phyloP scores from a whole-genome alignment of 2,888 invertebrate species.

The Crossocerus cetratus region DNA sequence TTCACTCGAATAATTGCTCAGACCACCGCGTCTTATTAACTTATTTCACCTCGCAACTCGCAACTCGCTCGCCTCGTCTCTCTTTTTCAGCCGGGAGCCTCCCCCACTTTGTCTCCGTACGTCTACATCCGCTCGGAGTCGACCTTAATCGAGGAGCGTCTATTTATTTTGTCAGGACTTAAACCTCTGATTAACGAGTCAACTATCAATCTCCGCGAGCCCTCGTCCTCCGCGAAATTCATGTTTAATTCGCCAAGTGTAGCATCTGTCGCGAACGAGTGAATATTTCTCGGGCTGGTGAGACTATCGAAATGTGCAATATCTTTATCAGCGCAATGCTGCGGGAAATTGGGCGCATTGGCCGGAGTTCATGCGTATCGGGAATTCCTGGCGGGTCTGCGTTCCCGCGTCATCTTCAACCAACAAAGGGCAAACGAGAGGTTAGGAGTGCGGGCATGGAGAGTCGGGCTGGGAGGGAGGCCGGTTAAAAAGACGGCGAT shows the following conservation, averaged over 20 bases:
- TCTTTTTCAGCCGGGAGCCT: neutral
- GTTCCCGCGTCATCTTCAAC: constrained; percentile 11
- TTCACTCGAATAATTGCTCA: constrained; percentile 25
- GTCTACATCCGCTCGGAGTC: neutral
- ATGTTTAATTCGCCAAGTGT: neutral
- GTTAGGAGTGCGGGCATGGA: neutral
- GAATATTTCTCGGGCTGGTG: no score
- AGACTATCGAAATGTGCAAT: no score
- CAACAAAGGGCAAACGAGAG: constrained; percentile 21
- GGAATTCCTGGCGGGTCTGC: constrained; percentile 33
- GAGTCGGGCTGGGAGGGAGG: constrained; percentile 7
- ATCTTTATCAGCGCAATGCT: no score
- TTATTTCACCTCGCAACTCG: constrained; percentile 5
- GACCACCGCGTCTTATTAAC: constrained; percentile 21
- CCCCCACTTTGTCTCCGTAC: neutral
- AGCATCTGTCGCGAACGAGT: no score
- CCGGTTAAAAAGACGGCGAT: constrained; percentile 70
- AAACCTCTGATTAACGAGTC: constrained; percentile 48
- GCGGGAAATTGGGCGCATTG: no score
- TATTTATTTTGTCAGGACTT: constrained; percentile 53
- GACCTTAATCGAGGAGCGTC: constrained; percentile 52
- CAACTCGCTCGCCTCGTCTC: neutral
- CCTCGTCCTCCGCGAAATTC: neutral
- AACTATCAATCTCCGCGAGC: constrained; percentile 43
- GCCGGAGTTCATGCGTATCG: neutral